Percentiles rank a stretch among this genome's conserved stretches.
phyloP scores from a whole-genome alignment of 2,888 invertebrate species.

The Isotomurus palustris region DNA sequence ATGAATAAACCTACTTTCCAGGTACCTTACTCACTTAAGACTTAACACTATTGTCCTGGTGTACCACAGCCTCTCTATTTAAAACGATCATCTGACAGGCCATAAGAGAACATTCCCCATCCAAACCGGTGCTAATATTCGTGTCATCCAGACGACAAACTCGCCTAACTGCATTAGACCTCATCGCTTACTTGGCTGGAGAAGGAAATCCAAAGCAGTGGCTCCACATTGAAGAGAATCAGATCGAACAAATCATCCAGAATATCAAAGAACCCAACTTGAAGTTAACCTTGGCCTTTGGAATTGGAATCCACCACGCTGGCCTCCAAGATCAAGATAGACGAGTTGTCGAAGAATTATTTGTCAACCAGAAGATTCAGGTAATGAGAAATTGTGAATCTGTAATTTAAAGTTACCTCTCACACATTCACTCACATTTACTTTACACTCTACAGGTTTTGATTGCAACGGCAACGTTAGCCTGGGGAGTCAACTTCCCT shows the following conservation, averaged over 20 bases:
- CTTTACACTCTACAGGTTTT: conserved; percentile 60
- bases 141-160: conserved; percentile 97
- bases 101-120: conserved; percentile 37
- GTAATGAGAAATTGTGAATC: conserved; percentile 52
- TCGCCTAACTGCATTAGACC: conserved; percentile 88
- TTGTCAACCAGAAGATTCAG: conserved; percentile 92
- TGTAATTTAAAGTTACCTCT: not conserved
- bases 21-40: conserved; percentile 51
- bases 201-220: conserved; percentile 94
- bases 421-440: not conserved
- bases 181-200: conserved; percentile 83
- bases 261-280: conserved; percentile 78
- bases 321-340: conserved; percentile 91
- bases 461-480: conserved; percentile 93
- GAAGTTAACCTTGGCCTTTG: conserved; percentile 89
- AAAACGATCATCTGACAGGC: no score
- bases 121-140: conserved; percentile 85
- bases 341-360: conserved; percentile 85
- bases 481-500: conserved; percentile 99
- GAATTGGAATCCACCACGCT: conserved; percentile 98
- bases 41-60: no score
- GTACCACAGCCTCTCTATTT: conserved; percentile 6
- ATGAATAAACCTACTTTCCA: conserved; percentile 99
- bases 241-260: conserved; percentile 73
- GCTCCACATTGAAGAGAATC: conserved; percentile 77